Base-by-base conservation (phyloP, 2,888 invertebrate species). In the Lycocerus yunnanus region DNA sequence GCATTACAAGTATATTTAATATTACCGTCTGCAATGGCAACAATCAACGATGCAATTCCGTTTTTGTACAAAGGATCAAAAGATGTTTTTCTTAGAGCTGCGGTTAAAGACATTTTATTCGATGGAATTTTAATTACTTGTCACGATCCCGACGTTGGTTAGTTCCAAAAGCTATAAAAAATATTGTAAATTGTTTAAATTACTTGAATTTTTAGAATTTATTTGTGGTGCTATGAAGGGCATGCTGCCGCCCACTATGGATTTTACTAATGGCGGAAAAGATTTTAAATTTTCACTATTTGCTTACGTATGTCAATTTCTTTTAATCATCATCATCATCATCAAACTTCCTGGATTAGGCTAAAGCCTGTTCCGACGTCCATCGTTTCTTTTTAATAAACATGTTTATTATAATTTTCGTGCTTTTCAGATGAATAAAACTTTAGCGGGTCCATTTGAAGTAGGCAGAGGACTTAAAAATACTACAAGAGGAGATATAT, bases 251-350 rank as follows among this genome's bases (percentile, higher is more conserved):
- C 88, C 89, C 1, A 87, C 88, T 0, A 88, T 90, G 0, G 88
- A 89, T 86, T 81, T 88, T 20, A 81, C 80, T 1, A 88, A 87
- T 3, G 87, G 88, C n/a, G 86, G 84, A 1, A 84, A 85, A n/a
- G 90, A 90, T 68, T 90, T 87, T 77, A 88, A 88, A 79, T 90
- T 90, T 85, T 89, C 91, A 0, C 88, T 90, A 87, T 89, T 91
- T 80, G 84, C 86, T 63, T 89, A 90, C 78, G 91, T 91, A 85
- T 85, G 90, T 87, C 13, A n/a, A 24, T 24, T 10, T 24, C 0
- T 24, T 10, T 10, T 24, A 3, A 24, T 10, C 3, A 24, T 24
- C n/a, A n/a, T n/a, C n/a, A n/a, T n/a, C n/a, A n/a, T 11, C 9
- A 24, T 2, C 2, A 10, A 24, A 24, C 2, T 21, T 24, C n/a